Base-by-base conservation (phyloP, 2,113 vertebrate genomes). In the Corydoras sp. region DNA sequence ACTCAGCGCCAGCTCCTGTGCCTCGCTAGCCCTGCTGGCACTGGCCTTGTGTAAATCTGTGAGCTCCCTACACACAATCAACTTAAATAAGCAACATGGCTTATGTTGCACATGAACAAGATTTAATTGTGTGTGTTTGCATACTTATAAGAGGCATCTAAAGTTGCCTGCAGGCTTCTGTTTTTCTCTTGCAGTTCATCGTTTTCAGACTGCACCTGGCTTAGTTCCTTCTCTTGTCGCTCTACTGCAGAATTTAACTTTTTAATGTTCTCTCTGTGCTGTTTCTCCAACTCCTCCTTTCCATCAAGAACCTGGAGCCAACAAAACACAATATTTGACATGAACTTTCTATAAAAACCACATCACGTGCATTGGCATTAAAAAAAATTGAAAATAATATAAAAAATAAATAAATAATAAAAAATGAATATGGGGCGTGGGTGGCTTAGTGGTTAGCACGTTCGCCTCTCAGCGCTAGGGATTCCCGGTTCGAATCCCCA, bases 271-370 rank as follows among this genome's bases (percentile, higher is more conserved):
- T 99, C 97, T 78, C 97, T 87, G 75, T 99, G 95, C 68, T 98
- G 95, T 72, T 92, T 96, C 84, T 99, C 96, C 53, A 99, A 84
- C 50, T 99, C 96, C 53, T 99, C 96, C 81, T 98, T 99, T 60
- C 91, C 94, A 81, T 99, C 96, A 32, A 99, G 88, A 31, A 98
- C 90, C 97, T 99, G 54, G 65, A 59, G 53, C 58, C 12, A 73
- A 50, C 62, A 30, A 69, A 49, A 3, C 49, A 11, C 7, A 51
- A 7, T 51, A 11, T 11, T 51, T 51, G 7, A 51, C 49, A 51
- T 51, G 49, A 15, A 53, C 3, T 53, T 0, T 54, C 15, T 53
- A 32, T 2, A 35, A 2, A 5, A 51, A 13, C 10, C 32, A 54
- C 18, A 24, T 24, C 18, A 2, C 2, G 18, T 24, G 18, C 18